Evolutionary conservation across 2,113 vertebrate genomes (phyloP), one percentile per base, ranked within the genome.

Genomic region (Alethe diademata): DNA sequence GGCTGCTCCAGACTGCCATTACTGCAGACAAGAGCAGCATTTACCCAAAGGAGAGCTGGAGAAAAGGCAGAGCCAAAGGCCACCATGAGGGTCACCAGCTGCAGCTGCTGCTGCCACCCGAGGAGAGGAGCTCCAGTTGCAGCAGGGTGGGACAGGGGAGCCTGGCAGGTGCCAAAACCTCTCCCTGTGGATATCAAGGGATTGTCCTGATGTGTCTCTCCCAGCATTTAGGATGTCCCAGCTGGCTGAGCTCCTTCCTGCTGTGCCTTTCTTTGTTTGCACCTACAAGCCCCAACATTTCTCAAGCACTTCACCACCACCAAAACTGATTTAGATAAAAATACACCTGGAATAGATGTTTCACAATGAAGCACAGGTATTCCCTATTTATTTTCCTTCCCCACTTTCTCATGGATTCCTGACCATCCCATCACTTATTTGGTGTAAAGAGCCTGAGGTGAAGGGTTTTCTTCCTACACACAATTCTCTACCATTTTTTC

Each of bases 41-140:
- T 94, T 66, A 58, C 51, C 82, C 86, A 47, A 16, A 70, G 2
- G 23, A 79, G 75, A 36, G 86, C 71, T 42, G 78, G 10, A 50
- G 90, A 6, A 2, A 70, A 71, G 80, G 76, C 69, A 84, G 76
- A 92, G 92, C 78, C 87, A 61, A 70, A 88, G 88, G 88, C 74
- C 85, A 83, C 58, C 28, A 5, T 0, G 25, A 82, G 90, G 74
- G 85, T 56, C 93, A 88, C 73, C 93, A 91, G 89, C 94, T 90
- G 93, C 89, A 35, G 5, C 28, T 2, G 84, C 78, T 31, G 74
- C 19, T 72, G 88, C 81, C 94, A 79, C 74, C 88, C 94, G 33
- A 76, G 90, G 79, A 65, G 88, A 83, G 67, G 13, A 92, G 69
- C 66, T 35, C 8, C 43, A 54, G 8, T 66, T 19, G 73, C 75